Conservation (phyloP, 2,113 vertebrate genomes). For the Oceanites oceanicus region DNA sequence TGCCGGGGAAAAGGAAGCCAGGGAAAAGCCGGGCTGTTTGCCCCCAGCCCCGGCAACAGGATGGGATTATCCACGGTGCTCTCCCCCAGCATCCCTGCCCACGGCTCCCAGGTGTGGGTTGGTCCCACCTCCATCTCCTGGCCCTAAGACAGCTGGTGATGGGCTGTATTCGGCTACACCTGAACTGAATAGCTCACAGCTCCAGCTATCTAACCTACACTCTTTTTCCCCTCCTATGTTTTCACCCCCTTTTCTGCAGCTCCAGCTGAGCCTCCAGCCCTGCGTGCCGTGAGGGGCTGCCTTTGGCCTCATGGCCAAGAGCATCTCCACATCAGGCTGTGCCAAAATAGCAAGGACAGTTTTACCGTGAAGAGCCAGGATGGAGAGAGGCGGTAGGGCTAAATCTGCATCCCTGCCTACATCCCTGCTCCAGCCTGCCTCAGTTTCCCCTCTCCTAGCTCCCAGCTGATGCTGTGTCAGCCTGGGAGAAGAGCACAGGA, state of each 20-base stretch:
- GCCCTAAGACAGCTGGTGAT: background rate
- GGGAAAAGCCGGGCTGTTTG: background rate
- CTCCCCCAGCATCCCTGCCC: background rate
- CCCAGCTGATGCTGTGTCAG: background rate
- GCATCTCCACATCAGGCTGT: accelerated
- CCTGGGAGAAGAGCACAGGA: background rate
- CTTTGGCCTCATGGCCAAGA: background rate
- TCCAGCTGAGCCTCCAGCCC: background rate
- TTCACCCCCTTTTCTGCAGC: background rate
- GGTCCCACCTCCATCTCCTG: background rate
- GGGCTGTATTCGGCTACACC: background rate
- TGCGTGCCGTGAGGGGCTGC: background rate
- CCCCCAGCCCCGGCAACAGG: background rate
- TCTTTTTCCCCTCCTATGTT: background rate
- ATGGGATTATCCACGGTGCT: background rate
- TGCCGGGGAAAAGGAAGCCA: background rate
- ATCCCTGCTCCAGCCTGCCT: background rate
- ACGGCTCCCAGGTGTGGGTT: accelerated
- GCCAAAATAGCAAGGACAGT: background rate
- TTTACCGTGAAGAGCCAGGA: background rate
- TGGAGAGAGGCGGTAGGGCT: background rate
- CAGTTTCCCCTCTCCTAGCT: background rate
- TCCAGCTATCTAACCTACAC: background rate
- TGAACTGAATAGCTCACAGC: background rate
- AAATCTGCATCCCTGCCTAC: background rate